phyloP scores from a whole-genome alignment of 2,113 vertebrate species.

The Tragelaphus scriptus region DNA sequence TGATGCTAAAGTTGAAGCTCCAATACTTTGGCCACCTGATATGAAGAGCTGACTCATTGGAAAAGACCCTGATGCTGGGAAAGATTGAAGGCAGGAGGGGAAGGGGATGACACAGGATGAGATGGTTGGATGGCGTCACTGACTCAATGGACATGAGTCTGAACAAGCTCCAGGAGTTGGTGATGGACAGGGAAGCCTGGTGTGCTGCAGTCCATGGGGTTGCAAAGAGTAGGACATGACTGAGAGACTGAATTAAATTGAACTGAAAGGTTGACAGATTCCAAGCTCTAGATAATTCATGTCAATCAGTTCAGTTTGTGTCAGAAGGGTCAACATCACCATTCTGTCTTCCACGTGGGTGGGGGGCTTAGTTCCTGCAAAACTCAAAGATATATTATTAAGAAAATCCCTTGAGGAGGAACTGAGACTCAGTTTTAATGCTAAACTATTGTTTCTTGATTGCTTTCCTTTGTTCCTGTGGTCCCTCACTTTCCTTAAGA shows the following conservation, averaged over 20 bases:
- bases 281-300: background rate
- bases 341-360: background rate
- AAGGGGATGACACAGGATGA: background rate
- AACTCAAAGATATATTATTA: background rate
- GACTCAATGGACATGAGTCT: background rate
- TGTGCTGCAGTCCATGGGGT: background rate
- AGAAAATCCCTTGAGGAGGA: background rate
- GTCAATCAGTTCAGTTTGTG: background rate
- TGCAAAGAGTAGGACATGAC: background rate
- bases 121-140: background rate
- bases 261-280: background rate
- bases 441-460: background rate
- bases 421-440: background rate
- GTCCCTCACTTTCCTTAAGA: background rate
- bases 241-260: background rate
- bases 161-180: background rate
- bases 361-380: background rate
- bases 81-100: background rate
- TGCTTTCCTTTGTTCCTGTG: background rate
- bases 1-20: background rate
- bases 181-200: background rate
- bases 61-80: background rate
- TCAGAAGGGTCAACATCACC: background rate
- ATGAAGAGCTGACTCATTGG: background rate
- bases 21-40: background rate